Evolutionary conservation across 2,113 vertebrate genomes (phyloP), one percentile per base, ranked within the genome.

Genomic region (Oryzias woworae): DNA sequence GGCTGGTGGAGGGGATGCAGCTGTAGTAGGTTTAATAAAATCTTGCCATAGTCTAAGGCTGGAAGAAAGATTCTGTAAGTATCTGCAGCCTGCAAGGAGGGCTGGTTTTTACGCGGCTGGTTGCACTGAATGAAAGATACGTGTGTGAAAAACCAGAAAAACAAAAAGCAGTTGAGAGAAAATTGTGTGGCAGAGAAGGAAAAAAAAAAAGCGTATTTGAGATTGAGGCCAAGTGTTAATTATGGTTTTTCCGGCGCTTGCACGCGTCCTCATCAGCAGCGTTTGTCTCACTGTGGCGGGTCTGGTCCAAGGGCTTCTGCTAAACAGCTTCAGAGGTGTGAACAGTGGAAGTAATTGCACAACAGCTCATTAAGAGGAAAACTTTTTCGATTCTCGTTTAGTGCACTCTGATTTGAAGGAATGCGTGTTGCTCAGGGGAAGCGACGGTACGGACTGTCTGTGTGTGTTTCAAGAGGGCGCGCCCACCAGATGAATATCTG

Each of bases 401-500:
- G 24, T 14, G 1, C 14, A 0, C 6, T 36, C 66, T 23, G 14
- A 41, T 54, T 17, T 36, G 31, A 18, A 31, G 23, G 24, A 58
- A 24, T 22, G 1, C 0, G 17, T 28, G 4, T 41, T 10, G 26
- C 10, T 47, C 4, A 28, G 26, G 26, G 7, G 26, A 28, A 28
- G 26, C 36, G 10, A 10, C 36, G 36, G 36, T 36, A 36, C 8
- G 12, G 20, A 20, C 20, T 20, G 51, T 71, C 60, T 66, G 77
- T 76, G 36, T 78, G 73, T 83, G 80, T 88, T 76, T 84, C 80
- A 78, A 83, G 74, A 78, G 82, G 86, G 87, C 81, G 88, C 46
- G 84, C 82, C 85, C 76, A 41, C 20, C 26, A 78, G 88, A 92
- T 91, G 67, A 46, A 58, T 47, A 92, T 91, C 86, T 75, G 58